Conservation (phyloP, 2,797 vertebrate species). For the Chiloscyllium punctatum region DNA sequence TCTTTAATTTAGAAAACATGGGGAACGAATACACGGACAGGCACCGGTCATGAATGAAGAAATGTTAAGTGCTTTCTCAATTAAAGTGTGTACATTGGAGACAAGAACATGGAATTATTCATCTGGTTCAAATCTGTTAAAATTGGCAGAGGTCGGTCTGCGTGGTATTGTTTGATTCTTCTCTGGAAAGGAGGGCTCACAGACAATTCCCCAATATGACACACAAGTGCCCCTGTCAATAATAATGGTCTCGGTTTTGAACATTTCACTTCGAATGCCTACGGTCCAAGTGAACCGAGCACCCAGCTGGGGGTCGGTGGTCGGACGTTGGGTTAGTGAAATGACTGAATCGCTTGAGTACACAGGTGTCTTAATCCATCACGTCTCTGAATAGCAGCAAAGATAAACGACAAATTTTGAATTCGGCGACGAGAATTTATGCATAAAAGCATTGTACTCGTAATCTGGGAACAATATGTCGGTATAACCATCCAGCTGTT, state of each 20-base stretch:
- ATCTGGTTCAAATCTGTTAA: conserved; percentile 26
- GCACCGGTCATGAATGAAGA: background rate
- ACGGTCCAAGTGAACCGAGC: background rate
- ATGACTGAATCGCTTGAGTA: background rate
- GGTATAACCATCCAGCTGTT: background rate
- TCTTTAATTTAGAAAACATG: background rate
- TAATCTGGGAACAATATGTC: background rate
- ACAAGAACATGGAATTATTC: background rate
- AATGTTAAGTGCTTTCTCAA: background rate
- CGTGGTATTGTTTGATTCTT: background rate
- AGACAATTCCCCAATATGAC: background rate
- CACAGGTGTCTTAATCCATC: no score
- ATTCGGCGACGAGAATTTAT: background rate
- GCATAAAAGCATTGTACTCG: background rate
- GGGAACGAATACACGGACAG: background rate
- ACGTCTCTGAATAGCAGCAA: background rate
- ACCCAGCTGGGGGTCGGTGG: conserved; percentile 5
- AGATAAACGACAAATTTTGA: background rate
- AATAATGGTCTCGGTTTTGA: background rate
- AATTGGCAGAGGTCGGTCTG: conserved; percentile 9
- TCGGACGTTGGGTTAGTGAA: background rate
- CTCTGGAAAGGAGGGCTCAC: background rate
- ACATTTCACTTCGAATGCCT: background rate
- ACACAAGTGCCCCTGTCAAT: conserved; percentile 8
- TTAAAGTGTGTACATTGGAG: conserved; percentile 17